Base-by-base conservation (phyloP, 2,797 vertebrate genomes). In the Acrossocheilus wenchowensis region DNA sequence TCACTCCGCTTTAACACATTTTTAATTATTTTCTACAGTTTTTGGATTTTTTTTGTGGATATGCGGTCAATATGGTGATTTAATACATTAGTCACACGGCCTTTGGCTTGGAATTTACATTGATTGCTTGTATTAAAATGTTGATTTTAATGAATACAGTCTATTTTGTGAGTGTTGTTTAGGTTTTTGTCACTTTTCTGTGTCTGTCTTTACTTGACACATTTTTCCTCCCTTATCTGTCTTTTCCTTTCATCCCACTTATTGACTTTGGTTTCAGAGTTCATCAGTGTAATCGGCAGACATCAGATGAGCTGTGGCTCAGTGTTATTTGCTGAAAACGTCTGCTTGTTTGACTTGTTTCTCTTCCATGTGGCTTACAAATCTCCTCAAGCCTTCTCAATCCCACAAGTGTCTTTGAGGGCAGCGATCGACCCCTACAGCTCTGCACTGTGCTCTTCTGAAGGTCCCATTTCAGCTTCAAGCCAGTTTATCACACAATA, bases 341-440 rank as follows among this genome's bases (percentile, higher is more conserved):
- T 71, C 41, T 79, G 57, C 75, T 43, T 39, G 6, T 52, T 87
- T 84, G 57, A 10, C 23, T 82, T 21, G 41, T 52, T 79, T 50
- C 64, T 82, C 82, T 82, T 79, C 41, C 54, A 69, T 68, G 43
- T n/a, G 36, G 66, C 5, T 66, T 43, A 71, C 72, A 79, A 87
- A 72, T 87, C 79, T 66, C 79, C 73, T 85, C 78, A 85, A 79
- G 68, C 83, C 48, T 82, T 68, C 79, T 77, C 48, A 85, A 86
- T 87, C 80, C 83, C 60, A 62, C 45, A 80, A 54, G 57, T 81
- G 78, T 82, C 69, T 83, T 30, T 88, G 73, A 64, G 66, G 73
- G 48, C 73, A 62, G 73, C 34, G 75, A n/a, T 82, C 50, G 57
- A 64, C 75, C 78, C 34, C 41, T 30, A 50, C 41, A 77, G 75